Conservation (phyloP, 2,888 invertebrate species). For the Phyto melanocephala region DNA sequence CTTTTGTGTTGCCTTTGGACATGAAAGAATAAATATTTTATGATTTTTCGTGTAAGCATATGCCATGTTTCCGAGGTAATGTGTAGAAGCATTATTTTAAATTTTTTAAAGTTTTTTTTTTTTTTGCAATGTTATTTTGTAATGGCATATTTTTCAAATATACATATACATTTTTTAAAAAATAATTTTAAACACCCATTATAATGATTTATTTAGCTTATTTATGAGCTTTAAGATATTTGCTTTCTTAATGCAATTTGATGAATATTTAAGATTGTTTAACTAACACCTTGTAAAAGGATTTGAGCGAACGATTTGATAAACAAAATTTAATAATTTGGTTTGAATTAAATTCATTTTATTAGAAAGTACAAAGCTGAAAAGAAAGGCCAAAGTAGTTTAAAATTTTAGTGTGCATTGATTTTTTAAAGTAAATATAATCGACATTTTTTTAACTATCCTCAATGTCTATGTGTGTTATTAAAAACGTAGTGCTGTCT, state of each 20-base stretch:
- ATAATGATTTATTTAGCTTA: constrained; percentile 54
- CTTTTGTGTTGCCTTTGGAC: constrained; percentile 24
- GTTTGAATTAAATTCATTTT: too few relatives aligned
- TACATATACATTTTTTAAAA: constrained; percentile 38
- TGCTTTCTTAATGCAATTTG: constrained; percentile 12
- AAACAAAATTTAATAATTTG: too few relatives aligned
- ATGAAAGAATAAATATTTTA: constrained; percentile 39
- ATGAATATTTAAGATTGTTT: constrained; percentile 39
- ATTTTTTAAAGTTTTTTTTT: neutral
- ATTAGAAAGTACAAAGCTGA: too few relatives aligned
- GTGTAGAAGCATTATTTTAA: neutral
- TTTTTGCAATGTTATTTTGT: constrained; percentile 22
- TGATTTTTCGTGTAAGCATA: constrained; percentile 29
- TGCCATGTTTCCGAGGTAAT: neutral
- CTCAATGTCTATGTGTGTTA: too few relatives aligned
- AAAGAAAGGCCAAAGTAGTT: too few relatives aligned
- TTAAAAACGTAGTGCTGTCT: too few relatives aligned
- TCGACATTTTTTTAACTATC: too few relatives aligned
- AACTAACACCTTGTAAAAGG: neutral
- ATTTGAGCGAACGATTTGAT: neutral
- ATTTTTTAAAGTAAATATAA: too few relatives aligned
- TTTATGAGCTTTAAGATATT: constrained; percentile 52
- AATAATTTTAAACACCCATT: constrained; percentile 41
- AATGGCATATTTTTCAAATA: constrained; percentile 44
- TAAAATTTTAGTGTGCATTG: too few relatives aligned